Evolutionary conservation across 1,140 invertebrate species (phyloP).

Genomic region (Lordiphosa mommai): DNA sequence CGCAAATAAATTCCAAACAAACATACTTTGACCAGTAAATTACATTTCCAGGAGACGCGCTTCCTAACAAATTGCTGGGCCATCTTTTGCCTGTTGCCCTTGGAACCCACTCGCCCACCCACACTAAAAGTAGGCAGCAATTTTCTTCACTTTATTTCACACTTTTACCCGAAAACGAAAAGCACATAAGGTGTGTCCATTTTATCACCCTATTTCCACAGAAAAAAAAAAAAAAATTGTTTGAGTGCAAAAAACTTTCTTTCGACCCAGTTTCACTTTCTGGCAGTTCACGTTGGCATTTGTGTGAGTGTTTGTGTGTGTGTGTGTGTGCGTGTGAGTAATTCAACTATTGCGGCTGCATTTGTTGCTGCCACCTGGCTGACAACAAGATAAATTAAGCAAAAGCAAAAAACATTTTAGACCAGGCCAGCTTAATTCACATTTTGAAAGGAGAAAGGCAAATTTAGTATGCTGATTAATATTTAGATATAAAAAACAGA

Average conservation of each 20-base stretch:
- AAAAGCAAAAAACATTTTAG: conserved; percentile 17
- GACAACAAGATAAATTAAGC: conserved; percentile 49
- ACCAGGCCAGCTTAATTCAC: not conserved
- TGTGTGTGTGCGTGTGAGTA: conserved; percentile 23
- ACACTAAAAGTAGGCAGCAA: conserved; percentile 42
- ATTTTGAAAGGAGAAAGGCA: too few relatives aligned
- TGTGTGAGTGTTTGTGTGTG: not conserved
- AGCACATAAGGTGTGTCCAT: conserved; percentile 51
- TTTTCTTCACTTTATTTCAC: conserved; percentile 58
- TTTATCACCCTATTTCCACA: conserved; percentile 24
- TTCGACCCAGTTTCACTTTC: conserved; percentile 49
- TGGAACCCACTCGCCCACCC: conserved; percentile 7
- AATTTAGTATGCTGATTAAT: too few relatives aligned
- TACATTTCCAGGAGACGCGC: conserved; percentile 41
- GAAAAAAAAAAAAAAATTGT: not conserved
- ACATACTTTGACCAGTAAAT: conserved; percentile 48
- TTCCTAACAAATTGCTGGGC: conserved; percentile 47
- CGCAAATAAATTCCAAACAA: conserved; percentile 48
- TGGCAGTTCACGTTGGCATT: conserved; percentile 8
- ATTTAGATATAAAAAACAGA: too few relatives aligned
- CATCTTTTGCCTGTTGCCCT: conserved; percentile 26
- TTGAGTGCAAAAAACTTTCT: conserved; percentile 10
- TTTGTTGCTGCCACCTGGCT: conserved; percentile 35
- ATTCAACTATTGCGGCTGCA: conserved; percentile 45
- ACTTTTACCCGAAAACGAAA: conserved; percentile 26